A percentile compares a stretch with the other conserved stretches of the same genome.
phyloP scores from a whole-genome alignment of 2,888 invertebrate species.

The Barypeithes pellucidus region DNA sequence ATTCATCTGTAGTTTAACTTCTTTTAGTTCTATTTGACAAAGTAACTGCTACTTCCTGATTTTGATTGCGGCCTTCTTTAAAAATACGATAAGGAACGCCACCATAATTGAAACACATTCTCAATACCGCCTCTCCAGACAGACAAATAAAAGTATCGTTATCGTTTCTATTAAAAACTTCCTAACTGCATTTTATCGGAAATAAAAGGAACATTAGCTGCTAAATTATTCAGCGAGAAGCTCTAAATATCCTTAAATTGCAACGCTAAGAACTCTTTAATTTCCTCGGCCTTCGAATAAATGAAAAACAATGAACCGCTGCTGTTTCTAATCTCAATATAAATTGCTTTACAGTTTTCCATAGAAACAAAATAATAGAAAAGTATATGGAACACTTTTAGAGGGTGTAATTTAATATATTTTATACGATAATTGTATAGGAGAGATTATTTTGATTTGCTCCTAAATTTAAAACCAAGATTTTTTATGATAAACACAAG shows the following conservation, averaged over 20 bases:
- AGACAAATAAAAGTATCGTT: neutral
- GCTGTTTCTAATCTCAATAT: constrained; percentile 22
- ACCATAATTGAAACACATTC: neutral
- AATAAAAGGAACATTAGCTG: constrained; percentile 64
- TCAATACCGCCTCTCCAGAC: neutral
- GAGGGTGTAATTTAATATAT: no score
- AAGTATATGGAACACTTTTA: no score
- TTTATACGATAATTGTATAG: no score
- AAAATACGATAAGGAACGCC: no score
- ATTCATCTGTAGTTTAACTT: no score
- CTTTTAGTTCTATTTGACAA: no score
- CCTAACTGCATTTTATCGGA: constrained; percentile 58
- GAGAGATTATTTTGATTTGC: no score
- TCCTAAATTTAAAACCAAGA: no score
- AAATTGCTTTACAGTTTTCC: neutral
- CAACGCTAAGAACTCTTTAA: constrained; percentile 61
- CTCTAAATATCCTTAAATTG: constrained; percentile 63
- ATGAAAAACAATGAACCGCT: constrained; percentile 39
- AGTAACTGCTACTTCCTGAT: no score
- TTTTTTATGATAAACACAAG: no score
- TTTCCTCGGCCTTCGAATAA: constrained; percentile 49
- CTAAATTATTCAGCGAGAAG: constrained; percentile 62
- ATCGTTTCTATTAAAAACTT: constrained; percentile 33
- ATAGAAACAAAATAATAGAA: neutral
- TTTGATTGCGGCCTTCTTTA: no score